Conservation (phyloP, 2,113 vertebrate species). For the Deroptyus accipitrinus region DNA sequence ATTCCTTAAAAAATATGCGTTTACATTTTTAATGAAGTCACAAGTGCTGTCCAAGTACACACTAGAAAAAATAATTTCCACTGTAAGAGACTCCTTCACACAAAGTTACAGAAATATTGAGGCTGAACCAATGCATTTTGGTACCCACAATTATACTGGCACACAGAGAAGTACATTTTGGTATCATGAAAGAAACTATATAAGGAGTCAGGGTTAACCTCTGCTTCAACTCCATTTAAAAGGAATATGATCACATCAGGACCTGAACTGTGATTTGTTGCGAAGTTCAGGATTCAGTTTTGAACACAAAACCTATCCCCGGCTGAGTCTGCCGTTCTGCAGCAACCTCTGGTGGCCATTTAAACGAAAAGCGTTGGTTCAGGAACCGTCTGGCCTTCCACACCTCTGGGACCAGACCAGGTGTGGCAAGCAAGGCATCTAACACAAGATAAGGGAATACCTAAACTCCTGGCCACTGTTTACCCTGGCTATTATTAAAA, state of each 20-base stretch:
- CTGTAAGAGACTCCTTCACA: neutral
- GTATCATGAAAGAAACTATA: neutral
- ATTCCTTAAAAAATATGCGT: neutral
- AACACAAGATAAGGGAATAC: neutral
- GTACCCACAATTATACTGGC: rapidly evolving
- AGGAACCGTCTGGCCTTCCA: neutral
- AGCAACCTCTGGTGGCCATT: constrained; percentile 53
- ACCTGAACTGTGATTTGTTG: neutral
- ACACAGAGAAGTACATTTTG: neutral
- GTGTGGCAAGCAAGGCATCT: neutral
- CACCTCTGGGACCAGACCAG: neutral
- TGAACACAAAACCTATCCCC: neutral
- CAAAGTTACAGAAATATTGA: neutral
- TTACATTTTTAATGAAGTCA: neutral
- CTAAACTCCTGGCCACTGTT: neutral
- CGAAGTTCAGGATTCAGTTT: neutral
- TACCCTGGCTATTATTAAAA: neutral
- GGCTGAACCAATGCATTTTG: neutral
- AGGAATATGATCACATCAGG: neutral
- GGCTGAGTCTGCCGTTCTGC: neutral
- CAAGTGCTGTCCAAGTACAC: neutral
- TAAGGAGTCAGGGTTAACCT: neutral
- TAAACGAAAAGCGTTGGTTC: neutral
- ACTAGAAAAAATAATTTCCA: neutral
- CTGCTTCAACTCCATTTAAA: neutral